Evolutionary conservation across 2,888 invertebrate genomes (phyloP), one percentile per base, ranked within the genome.

Genomic region (Loripinus fragilis): DNA sequence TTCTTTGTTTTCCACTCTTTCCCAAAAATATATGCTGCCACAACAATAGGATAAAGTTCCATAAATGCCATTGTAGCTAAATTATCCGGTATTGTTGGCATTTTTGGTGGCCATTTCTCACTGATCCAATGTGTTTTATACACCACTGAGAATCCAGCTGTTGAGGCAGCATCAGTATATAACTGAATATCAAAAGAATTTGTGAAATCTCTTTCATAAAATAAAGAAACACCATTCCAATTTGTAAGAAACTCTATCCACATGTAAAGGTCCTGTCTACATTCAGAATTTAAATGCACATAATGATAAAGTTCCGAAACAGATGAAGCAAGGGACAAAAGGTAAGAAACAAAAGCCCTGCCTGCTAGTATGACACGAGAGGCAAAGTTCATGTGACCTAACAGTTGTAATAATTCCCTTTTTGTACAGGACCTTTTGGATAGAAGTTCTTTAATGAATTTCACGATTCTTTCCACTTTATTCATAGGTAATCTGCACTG

Each of bases 261-360:
- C 71, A 81, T 68, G 17, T 25, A 12, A 28, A 81, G 28, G 66
- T 80, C 76, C 17, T 71, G 41, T 42, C 68, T 65, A 33, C 71
- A 76, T n/a, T 55, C 8, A 12, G 23, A 28, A 42, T 33, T 67
- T 2, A 67, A 35, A 38, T 52, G 50, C 8, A 80, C 65, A 68
- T 60, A 68, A 38, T 78, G 45, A 23, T 69, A 52, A 28, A 74
- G 41, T 20, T 74, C 66, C 17, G 42, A 25, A 25, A 81, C 77
- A 28, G 74, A 42, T 17, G 71, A 38, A 5, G 77, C 50, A 1
- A 77, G 12, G 17, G 23, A 12, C 10, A 71, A 17, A 5, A 50
- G n/a, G n/a, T 50, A 50, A n/a, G 12, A 12, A 20, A 50, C 50
- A 50, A 50, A 0, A 77, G 65, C n/a, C 25, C 72, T 33, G 7